phyloP scores from a whole-genome alignment of 2,797 vertebrate species.

The Manis javanica region DNA sequence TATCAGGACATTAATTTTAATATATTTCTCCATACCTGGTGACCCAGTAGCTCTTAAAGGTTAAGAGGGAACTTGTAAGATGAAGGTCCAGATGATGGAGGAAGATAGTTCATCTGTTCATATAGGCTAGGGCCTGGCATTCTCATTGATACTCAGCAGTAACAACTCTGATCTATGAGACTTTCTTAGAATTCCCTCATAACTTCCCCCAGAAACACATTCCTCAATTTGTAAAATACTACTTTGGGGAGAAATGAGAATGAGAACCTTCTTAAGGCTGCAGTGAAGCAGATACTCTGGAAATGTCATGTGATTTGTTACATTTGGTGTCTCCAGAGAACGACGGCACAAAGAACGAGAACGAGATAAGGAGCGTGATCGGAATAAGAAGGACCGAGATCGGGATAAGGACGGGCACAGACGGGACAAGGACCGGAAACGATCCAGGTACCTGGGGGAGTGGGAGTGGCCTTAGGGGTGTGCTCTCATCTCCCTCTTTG shows the following conservation, averaged over 20 bases:
- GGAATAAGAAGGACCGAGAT: slow-evolving; percentile 88
- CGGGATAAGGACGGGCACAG: slow-evolving; percentile 92
- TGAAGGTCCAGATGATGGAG: not conserved
- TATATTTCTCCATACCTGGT: not conserved
- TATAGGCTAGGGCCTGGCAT: not conserved
- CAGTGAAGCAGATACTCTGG: not conserved
- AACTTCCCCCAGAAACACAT: not conserved
- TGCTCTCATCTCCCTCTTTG: not conserved
- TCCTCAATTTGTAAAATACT: slow-evolving; percentile 8
- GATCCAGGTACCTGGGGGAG: slow-evolving; percentile 88
- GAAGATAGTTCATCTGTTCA: not conserved
- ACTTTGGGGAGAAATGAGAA: not conserved
- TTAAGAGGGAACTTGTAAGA: not conserved
- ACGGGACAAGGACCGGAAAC: slow-evolving; percentile 92
- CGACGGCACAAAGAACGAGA: slow-evolving; percentile 95
- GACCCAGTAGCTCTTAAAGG: not conserved
- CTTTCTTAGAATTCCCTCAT: not conserved
- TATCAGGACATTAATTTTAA: not conserved
- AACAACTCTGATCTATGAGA: not conserved
- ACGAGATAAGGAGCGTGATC: slow-evolving; percentile 89
- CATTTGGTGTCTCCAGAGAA: slow-evolving; percentile 87
- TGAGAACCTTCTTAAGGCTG: not conserved
- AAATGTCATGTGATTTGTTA: not conserved
- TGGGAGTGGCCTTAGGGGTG: not conserved
- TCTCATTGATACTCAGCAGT: not conserved